Evolutionary conservation across 2,113 vertebrate species (phyloP).

Genomic region (Tragulus kanchil): DNA sequence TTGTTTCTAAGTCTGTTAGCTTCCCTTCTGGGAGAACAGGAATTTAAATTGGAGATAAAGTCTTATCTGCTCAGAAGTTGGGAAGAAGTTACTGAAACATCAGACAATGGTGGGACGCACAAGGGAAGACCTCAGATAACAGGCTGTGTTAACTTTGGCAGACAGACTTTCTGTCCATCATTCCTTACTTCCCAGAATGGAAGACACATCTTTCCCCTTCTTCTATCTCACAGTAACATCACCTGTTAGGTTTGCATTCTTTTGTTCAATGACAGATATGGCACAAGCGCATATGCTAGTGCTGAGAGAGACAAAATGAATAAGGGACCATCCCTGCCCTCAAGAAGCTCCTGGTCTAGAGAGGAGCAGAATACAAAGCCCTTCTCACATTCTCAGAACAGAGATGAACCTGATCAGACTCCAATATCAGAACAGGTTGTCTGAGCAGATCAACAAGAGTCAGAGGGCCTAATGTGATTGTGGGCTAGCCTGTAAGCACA

Average conservation of each 20-base stretch:
- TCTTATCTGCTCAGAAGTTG: neutral
- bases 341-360: neutral
- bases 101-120: neutral
- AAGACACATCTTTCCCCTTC: neutral
- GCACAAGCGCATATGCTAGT: neutral
- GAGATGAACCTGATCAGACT: neutral
- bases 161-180: neutral
- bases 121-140: neutral
- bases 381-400: neutral
- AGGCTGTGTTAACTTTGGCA: neutral
- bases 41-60: neutral
- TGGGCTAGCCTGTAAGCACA: neutral
- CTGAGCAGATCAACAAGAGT: neutral
- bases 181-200: neutral
- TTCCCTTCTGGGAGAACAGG: neutral
- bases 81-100: neutral
- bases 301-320: neutral
- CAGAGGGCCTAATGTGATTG: neutral
- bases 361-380: neutral
- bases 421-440: too few species aligned
- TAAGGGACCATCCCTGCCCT: too few species aligned
- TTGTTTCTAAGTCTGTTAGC: neutral
- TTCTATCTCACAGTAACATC: neutral
- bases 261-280: neutral
- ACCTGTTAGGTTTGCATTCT: neutral